These are phyloP conservation scores for Argyrosomus japonicus DNA, from an alignment of 2,113 vertebrate genomes.

Conservation along the genomic window DNA sequence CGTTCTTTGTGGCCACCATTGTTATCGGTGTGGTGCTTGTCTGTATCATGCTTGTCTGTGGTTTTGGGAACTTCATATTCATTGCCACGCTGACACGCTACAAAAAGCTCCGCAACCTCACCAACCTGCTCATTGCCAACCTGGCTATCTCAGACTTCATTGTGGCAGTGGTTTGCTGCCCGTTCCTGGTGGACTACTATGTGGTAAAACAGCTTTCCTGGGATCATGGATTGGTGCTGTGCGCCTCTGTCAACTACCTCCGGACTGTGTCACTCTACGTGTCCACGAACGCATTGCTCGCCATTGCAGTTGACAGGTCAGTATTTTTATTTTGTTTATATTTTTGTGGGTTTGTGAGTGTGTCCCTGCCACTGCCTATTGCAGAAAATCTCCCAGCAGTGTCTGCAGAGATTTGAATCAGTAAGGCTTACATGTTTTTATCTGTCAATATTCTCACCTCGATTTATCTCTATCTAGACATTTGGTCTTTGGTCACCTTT, in stretches of 20 bases:
- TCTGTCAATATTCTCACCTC: neutral
- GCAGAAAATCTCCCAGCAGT: neutral
- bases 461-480: neutral
- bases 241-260: conserved; percentile 94
- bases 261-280: conserved; percentile 94
- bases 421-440: conserved; percentile 1
- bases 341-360: neutral
- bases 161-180: conserved; percentile 95
- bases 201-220: conserved; percentile 95
- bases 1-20: conserved; percentile 92
- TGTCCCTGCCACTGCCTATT: neutral
- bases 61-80: conserved; percentile 91
- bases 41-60: conserved; percentile 95
- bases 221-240: conserved; percentile 92
- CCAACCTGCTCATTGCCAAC: conserved; percentile 97
- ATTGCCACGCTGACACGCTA: conserved; percentile 91
- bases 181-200: conserved; percentile 98
- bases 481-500: neutral
- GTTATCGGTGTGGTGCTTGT: conserved; percentile 91
- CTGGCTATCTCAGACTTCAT: conserved; percentile 96
- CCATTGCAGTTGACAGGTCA: conserved; percentile 96
- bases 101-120: conserved; percentile 96
- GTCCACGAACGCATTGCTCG: conserved; percentile 95
- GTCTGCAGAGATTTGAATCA: conserved; percentile 4
- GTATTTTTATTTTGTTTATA: conserved; percentile 2